phyloP scores from a whole-genome alignment of 2,888 invertebrate species.

The Prosapia bicincta region DNA sequence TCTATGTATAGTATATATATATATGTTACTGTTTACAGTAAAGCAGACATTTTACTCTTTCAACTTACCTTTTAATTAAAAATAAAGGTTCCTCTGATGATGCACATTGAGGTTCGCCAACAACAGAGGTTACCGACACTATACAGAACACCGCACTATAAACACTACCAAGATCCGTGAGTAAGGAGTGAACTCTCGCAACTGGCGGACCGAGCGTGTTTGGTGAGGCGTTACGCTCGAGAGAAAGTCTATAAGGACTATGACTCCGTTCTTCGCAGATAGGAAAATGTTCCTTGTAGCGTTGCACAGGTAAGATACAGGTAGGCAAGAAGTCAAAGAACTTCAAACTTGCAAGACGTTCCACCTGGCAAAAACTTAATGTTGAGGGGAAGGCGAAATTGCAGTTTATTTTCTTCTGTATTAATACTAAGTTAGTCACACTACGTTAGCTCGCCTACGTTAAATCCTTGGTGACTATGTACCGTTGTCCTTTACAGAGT shows the following conservation, averaged over 20 bases:
- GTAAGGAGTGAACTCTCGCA: neutral
- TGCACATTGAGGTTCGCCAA: neutral
- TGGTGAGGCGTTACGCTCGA: neutral
- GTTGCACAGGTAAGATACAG: neutral
- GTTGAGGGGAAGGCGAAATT: neutral
- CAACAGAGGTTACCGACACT: neutral
- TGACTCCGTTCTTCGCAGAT: neutral
- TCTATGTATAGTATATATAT: too few relatives aligned
- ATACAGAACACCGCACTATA: neutral
- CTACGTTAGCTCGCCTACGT: neutral
- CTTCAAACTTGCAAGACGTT: neutral
- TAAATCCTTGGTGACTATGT: neutral
- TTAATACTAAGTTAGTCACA: neutral
- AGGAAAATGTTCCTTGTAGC: neutral
- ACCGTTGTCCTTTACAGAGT: neutral
- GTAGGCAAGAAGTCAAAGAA: neutral
- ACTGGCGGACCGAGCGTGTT: neutral
- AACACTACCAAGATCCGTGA: neutral
- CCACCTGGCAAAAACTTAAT: neutral
- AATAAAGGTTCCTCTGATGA: neutral
- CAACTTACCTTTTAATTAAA: neutral
- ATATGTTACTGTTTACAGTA: too few relatives aligned
- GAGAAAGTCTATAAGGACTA: neutral
- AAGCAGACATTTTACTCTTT: too few relatives aligned
- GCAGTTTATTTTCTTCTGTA: neutral